Base-by-base conservation (phyloP, 2,113 vertebrate species). In the Ahaetulla prasina region DNA sequence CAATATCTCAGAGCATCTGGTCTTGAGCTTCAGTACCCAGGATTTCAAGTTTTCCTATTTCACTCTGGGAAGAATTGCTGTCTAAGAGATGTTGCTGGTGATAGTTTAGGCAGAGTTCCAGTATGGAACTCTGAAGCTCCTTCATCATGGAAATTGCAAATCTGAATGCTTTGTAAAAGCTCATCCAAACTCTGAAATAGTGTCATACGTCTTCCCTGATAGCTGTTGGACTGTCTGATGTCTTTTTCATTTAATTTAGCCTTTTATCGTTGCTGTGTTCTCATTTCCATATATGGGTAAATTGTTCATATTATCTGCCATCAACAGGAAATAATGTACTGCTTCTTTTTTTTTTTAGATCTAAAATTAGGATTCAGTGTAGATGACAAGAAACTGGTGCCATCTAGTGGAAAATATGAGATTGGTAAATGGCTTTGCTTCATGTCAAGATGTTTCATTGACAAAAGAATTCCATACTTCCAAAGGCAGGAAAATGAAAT, bases 381-480 rank as follows among this genome's bases (percentile, higher is more conserved):
- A 0, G 8, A 85, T 92, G 27, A 18, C 1, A 55, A 88, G 93
- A 91, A 94, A 95, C 91, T 86, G 95, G 92, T 96, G 96, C 96
- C 96, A 97, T 93, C 96, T 96, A 90, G 95, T 97, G 96, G 96
- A 85, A 14, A 2, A 27, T 20, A 6, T 25, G 18, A 52, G n/a
- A 85, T 92, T 4, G 8, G 20, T 16, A 63, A 14, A 2, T 63
- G 27, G 23, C 74, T 22, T 80, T 80, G 2, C 74, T 39, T 80
- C 35, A 39, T 43, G 18, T 80, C 35, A 80, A 43, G 18, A 39
- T 22, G 35, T 80, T 80, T 80, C 74, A 80, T 80, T 80, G 74
- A 80, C 74, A 80, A 80, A 80, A 39, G 6, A 80, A 80, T 39
- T 39, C 68, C 10, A 50, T 27, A 23, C 25, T 50, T 50, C n/a